These are phyloP conservation scores for Sebastolobus altivelis DNA, from an alignment of 2,797 vertebrate species.

Conservation along the genomic window DNA sequence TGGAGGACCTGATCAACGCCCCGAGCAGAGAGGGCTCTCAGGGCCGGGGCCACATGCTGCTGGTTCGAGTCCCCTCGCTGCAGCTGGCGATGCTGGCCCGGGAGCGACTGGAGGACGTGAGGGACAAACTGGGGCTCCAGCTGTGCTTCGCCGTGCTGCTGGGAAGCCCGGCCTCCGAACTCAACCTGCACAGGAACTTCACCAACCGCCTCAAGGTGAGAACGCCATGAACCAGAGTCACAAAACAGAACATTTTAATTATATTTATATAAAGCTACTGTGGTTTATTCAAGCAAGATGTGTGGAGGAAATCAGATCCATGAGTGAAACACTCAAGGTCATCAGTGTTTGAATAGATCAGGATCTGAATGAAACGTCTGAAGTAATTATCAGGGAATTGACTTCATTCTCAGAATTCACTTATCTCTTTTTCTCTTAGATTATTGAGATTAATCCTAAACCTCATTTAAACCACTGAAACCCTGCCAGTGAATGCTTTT, in stretches of 20 bases:
- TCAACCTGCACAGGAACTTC: constrained; percentile 90
- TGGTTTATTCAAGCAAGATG: background rate
- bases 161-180: constrained; percentile 91
- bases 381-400: background rate
- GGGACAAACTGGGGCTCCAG: constrained; percentile 94
- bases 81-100: constrained; percentile 97
- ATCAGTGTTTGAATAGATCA: background rate
- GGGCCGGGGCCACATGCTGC: constrained; percentile 95
- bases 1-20: constrained; percentile 94
- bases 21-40: constrained; percentile 87
- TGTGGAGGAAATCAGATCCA: background rate
- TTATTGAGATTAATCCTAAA: background rate
- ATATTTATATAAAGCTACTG: background rate
- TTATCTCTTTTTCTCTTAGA: background rate
- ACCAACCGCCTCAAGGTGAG: constrained; percentile 91
- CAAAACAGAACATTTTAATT: background rate
- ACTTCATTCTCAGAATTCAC: background rate
- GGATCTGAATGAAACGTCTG: background rate
- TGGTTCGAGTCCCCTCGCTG: constrained; percentile 95
- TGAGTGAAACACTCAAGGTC: background rate
- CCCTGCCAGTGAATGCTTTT: background rate
- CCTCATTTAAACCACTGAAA: constrained; percentile 4
- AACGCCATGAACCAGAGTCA: background rate
- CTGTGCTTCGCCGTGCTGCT: constrained; percentile 96
- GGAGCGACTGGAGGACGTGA: constrained; percentile 94